Evolutionary conservation across 2,113 vertebrate genomes (phyloP).

Genomic region (Alethe castanea): DNA sequence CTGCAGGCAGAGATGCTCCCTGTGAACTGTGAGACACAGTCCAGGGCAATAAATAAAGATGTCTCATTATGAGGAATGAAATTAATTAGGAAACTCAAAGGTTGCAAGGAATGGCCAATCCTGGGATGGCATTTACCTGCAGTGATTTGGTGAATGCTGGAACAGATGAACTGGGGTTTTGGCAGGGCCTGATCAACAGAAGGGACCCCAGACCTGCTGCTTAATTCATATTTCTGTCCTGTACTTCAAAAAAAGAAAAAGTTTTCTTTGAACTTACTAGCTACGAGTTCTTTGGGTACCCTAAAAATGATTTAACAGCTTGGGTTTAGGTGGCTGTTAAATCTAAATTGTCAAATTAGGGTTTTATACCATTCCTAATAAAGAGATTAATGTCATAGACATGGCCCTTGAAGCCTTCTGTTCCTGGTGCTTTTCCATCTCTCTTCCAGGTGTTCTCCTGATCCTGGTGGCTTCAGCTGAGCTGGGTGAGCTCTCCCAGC

Average conservation of each 20-base stretch:
- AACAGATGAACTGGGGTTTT: not conserved
- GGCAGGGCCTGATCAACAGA: not conserved
- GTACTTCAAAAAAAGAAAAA: not conserved
- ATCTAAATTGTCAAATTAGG: not conserved
- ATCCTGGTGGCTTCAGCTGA: not conserved
- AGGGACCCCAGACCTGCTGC: not conserved
- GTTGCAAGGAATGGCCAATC: not conserved
- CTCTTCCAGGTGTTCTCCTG: not conserved
- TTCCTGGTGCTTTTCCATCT: not conserved
- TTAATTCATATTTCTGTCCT: not conserved
- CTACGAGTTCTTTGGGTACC: not conserved
- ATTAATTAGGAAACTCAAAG: not conserved
- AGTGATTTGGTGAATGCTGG: not conserved
- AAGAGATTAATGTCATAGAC: not conserved
- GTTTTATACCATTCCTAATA: not conserved
- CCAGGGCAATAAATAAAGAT: not conserved
- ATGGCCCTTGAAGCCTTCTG: accelerated
- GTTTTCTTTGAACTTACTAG: not conserved
- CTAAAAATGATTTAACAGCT: not conserved
- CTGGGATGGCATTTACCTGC: not conserved
- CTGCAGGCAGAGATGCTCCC: not conserved
- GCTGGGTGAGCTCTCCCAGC: not conserved
- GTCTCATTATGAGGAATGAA: not conserved
- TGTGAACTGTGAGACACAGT: not conserved
- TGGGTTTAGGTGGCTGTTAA: not conserved